Base-by-base conservation (phyloP, 2,888 invertebrate genomes). In the Archips crataeganus region DNA sequence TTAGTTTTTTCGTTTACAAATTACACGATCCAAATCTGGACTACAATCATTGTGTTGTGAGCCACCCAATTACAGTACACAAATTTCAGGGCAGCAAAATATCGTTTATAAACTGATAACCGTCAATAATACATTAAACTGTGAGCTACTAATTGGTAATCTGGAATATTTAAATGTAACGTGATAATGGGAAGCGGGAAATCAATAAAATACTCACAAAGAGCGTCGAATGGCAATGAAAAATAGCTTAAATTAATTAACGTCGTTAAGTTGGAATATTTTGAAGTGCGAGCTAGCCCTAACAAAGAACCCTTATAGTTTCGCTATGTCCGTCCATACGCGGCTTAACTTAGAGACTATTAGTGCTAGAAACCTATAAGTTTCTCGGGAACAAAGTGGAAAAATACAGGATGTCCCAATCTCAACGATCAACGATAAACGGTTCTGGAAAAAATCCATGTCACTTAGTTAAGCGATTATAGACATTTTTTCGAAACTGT, bases 41-140 rank as follows among this genome's bases (percentile, higher is more conserved):
- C 23, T 54, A 15, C 51, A 15, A 10, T 49, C 36, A 36, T 51
- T 15, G 51, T 51, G 4, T 51, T 15, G 51, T 51, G 4, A 51
- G 54, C 4, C 23, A 54, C 4, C 23, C 15, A 54, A 23, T 54
- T 54, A 15, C 15, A 54, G 15, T 54, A 54, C 15, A 54, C 15
- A 23, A 54, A 54, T 23, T 54, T 54, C 54, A 23, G 54, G 54
- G 54, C 54, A 23, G 15, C 6, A 54, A 54, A 54, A 15, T 6
- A 15, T 54, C 54, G 15, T 54, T 15, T 54, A 54, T 23, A 54
- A 54, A 54, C 54, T 23, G 54, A 23, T 54, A 54, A 54, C 54
- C 54, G 23, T 54, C 23, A 54, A 54, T 54, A 15, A 54, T 5
- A 54, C 5, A 54, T 23, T 54, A 54, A 54, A 54, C 8, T 54